Evolutionary conservation across 2,113 vertebrate genomes (phyloP).

Genomic region (Nanorana parkeri): DNA sequence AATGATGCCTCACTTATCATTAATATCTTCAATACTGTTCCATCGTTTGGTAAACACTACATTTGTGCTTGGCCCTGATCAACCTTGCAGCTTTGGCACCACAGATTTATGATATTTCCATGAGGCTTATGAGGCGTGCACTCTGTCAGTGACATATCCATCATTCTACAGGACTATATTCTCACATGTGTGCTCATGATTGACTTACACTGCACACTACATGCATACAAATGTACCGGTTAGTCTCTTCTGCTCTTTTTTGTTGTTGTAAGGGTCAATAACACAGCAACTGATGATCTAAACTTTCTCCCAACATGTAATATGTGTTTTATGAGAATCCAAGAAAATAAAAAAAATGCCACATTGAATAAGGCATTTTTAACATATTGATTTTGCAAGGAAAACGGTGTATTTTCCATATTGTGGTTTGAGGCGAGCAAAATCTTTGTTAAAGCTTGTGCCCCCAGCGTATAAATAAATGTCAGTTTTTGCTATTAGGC

Average conservation of each 20-base stretch:
- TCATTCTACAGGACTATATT: conserved; percentile 5
- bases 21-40: conserved; percentile 20
- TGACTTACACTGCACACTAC: conserved; percentile 14
- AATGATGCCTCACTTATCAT: conserved; percentile 18
- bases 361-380: no score
- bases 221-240: background rate
- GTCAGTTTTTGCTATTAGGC: no score
- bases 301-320: no score
- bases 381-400: no score
- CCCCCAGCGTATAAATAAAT: no score
- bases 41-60: conserved; percentile 19
- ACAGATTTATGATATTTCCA: conserved; percentile 38
- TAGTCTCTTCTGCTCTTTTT: background rate
- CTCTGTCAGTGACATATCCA: conserved; percentile 31
- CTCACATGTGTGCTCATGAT: background rate
- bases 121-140: conserved; percentile 15
- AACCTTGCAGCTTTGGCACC: conserved; percentile 8
- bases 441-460: no score
- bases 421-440: no score
- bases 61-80: background rate
- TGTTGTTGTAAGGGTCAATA: no score
- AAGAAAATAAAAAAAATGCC: no score
- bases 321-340: no score
- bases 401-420: no score
- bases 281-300: no score